Evolutionary conservation across 2,888 invertebrate genomes (phyloP).

Genomic region (Limnephilus marmoratus): DNA sequence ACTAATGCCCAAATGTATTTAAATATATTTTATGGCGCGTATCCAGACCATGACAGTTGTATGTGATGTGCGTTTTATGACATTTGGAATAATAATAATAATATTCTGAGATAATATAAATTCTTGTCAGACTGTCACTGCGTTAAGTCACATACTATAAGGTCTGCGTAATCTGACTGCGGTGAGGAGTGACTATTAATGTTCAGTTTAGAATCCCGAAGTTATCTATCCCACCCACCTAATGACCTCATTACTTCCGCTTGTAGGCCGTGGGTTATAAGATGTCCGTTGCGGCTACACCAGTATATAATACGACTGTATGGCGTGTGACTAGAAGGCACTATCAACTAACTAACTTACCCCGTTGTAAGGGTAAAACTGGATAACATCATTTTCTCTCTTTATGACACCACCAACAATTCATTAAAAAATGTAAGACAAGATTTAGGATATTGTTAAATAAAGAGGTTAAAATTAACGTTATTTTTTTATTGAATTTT

Average conservation of each 20-base stretch:
- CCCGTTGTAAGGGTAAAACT: neutral
- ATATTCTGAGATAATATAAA: too few species aligned
- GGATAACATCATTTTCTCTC: neutral
- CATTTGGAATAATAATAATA: too few species aligned
- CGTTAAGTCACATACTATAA: neutral
- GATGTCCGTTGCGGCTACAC: neutral
- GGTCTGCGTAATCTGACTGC: slow-evolving; percentile 6
- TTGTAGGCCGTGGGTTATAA: neutral
- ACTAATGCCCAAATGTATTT: too few species aligned
- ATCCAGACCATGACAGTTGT: too few species aligned
- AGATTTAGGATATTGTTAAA: neutral
- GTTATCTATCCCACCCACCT: neutral
- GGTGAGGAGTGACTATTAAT: slow-evolving; percentile 2
- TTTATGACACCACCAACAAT: neutral
- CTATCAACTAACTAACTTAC: too few species aligned
- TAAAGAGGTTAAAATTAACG: too few species aligned
- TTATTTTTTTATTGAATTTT: too few species aligned
- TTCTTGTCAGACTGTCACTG: too few species aligned
- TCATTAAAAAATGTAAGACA: neutral
- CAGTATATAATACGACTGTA: neutral
- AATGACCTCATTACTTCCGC: neutral
- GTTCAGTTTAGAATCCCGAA: neutral
- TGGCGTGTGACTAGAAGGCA: neutral
- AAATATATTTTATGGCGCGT: too few species aligned
- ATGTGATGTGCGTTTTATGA: too few species aligned